Conservation (phyloP, 2,113 vertebrate species). For the Plotosus lineatus region DNA sequence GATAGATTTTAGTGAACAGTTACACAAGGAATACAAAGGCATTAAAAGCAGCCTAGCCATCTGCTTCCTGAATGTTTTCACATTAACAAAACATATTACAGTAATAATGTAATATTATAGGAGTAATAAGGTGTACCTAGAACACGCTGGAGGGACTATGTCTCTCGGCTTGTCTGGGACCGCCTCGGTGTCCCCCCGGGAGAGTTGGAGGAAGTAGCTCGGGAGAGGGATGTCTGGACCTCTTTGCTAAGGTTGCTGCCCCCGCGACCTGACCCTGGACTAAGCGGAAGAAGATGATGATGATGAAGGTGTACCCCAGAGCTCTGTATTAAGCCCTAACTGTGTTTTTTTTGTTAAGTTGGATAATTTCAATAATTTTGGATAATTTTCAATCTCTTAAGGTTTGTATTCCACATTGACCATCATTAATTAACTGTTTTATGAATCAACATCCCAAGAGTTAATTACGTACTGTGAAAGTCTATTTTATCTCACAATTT, state of each 20-base stretch:
- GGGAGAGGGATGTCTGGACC: too few species aligned
- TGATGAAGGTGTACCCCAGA: constrained; percentile 9
- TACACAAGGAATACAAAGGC: not conserved
- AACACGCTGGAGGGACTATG: too few species aligned
- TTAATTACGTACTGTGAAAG: not conserved
- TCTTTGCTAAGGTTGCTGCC: too few species aligned
- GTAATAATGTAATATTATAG: not conserved
- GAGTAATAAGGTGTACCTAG: not conserved
- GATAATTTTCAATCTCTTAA: not conserved
- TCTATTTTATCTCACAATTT: not conserved
- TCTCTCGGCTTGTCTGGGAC: too few species aligned
- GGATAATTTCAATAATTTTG: too few species aligned
- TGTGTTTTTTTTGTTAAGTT: not conserved
- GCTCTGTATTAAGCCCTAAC: not conserved
- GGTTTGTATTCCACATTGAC: not conserved
- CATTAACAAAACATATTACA: too few species aligned
- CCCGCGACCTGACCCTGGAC: too few species aligned
- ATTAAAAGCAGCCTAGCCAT: not conserved
- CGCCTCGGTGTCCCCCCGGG: too few species aligned
- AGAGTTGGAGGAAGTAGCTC: too few species aligned
- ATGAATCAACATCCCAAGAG: not conserved
- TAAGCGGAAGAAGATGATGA: too few species aligned
- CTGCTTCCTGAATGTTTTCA: too few species aligned
- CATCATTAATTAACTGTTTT: not conserved
- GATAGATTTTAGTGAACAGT: not conserved